Percentiles rank a stretch among this genome's conserved stretches.
These are phyloP conservation scores for Emys orbicularis DNA, from an alignment of 2,797 vertebrate genomes.

Conservation along the genomic window DNA sequence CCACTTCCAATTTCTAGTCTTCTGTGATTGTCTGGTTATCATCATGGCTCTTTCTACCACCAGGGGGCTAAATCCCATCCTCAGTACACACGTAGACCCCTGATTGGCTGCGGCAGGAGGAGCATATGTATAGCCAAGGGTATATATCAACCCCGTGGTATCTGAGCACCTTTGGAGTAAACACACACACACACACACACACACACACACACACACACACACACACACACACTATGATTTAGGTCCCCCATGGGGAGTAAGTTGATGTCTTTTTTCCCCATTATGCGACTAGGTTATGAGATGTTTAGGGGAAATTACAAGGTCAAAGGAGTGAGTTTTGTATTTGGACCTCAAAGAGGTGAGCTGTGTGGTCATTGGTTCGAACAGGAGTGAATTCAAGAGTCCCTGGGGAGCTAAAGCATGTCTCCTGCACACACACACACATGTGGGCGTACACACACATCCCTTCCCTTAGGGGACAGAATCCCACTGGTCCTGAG, in stretches of 20 bases:
- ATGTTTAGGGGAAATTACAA: background rate
- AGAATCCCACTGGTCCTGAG: background rate
- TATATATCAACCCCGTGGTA: background rate
- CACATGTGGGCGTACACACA: background rate
- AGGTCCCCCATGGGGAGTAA: background rate
- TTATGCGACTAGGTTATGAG: background rate
- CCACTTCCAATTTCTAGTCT: background rate
- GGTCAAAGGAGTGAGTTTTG: slow-evolving; percentile 27
- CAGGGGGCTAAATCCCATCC: background rate
- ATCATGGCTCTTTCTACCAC: slow-evolving; percentile 8
- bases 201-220: slow-evolving; percentile 16
- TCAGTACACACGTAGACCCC: slow-evolving; percentile 8
- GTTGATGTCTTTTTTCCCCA: background rate
- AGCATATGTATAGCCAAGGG: background rate
- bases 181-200: background rate
- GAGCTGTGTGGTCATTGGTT: background rate
- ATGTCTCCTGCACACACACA: background rate
- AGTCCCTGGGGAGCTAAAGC: background rate
- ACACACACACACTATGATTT: background rate
- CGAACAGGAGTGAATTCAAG: background rate
- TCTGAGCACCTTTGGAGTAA: slow-evolving; percentile 7
- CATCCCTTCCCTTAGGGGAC: background rate
- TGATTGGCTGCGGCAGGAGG: background rate
- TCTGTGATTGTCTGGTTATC: background rate
- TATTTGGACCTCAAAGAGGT: background rate